Base-by-base conservation (phyloP, 1,140 invertebrate species). In the Diplogasteroides magnus region DNA sequence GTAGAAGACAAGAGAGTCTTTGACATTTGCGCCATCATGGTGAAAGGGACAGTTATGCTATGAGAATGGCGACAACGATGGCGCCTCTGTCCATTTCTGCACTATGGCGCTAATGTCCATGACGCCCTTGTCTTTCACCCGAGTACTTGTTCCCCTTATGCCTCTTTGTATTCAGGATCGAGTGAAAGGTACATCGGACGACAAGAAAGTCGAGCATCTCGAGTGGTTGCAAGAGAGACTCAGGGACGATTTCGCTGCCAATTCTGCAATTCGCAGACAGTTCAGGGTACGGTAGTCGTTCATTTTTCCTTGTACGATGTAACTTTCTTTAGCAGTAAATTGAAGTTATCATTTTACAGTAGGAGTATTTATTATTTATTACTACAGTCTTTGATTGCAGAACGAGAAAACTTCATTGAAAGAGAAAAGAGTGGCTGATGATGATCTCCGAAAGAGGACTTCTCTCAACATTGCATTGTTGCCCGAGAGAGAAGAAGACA, bases 231-330 rank as follows among this genome's bases (percentile, higher is more conserved):
- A 82, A 64, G 69, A 78, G 58, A 55, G 80, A 26, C 64, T 82
- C 74, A 66, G 75, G 28, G 81, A 82, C 37, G 80, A 81, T 65
- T 83, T 81, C 56, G 26, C 65, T 11, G 79, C 77, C 3, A 82
- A 82, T 74, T 72, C 68, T 14, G 74, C 56, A 13, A 57, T 82
- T 13, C 68, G 80, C 57, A 64, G 72, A 28, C 28, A 63, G 58
- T 82, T 82, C 64, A 64, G 81, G 32, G 76, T 78, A 28, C 27
- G 31, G 13, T 27, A 27, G 26, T n/a, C 23, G 27, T 11, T 0
- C 59, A 28, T 19, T 26, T 14, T 77, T 67, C 14, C n/a, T 15
- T 0, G 27, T 26, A 19, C 15, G 19, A 19, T 62, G 32, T 19
- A 13, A 14, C 15, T 25, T 61, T 11, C 58, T n/a, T 6, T 60